Base-by-base conservation (phyloP, 2,113 vertebrate genomes). In the Pontoporia blainvillei region DNA sequence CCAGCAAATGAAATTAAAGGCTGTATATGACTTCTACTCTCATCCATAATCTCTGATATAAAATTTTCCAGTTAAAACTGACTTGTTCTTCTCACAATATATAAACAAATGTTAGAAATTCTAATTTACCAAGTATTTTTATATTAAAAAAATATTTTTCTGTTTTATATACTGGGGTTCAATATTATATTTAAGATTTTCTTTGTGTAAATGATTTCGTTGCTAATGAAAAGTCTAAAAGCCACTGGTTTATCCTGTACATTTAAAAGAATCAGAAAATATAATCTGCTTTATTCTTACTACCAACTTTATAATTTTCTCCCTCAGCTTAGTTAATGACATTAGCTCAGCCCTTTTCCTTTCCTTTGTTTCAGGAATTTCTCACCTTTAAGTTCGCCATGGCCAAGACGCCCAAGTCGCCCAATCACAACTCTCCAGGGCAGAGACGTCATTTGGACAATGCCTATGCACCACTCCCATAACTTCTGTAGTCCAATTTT, bases 401-500 rank as follows among this genome's bases (percentile, higher is more conserved):
- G 99, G 87, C 99, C 99, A 3, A 99, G 98, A 67, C 99, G 98
- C 73, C 99, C 99, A n/a, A 99, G 99, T 57, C 99, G 99, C 29
- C 99, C 99, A 9, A 99, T 99, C 17, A 99, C 99, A 49, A 99
- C 99, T 98, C 99, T 99, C 99, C 99, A 99, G 0, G 99, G 99
- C 91, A 99, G 97, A 1, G 99, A 99, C 1, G 99, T 99, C 99
- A 99, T 99, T 97, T 99, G 99, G 23, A 99, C 99, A 69, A 99
- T 99, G 5, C 99, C 99, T 1, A 99, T 95, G 86, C 99, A 99
- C 99, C 99, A 99, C 18, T 99, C 99, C 99, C 99, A 99, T 0
- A 99, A 96, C 98, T 99, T 99, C 98, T 99, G 99, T 64, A 99
- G 98, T 66, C 99, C 99, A 10, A 99, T 99, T 97, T 99, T 99